Evolutionary conservation across 2,888 invertebrate species (phyloP).

Genomic region (Hypolimnas misippus): DNA sequence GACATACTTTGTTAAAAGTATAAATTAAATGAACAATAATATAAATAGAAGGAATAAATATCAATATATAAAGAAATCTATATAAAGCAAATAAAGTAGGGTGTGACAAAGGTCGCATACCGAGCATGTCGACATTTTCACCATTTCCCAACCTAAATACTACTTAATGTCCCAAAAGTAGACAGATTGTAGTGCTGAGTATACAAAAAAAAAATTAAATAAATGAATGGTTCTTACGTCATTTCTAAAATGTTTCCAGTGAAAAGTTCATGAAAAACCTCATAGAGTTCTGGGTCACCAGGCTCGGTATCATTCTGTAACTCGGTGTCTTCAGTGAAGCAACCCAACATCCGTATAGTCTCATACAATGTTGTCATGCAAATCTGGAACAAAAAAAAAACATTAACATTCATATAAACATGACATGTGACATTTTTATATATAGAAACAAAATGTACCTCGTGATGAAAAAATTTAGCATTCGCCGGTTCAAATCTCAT

Average conservation of each 20-base stretch:
- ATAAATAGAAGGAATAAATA: too few relatives aligned
- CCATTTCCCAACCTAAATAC: too few relatives aligned
- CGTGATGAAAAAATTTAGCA: constrained; percentile 98
- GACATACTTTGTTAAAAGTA: too few relatives aligned
- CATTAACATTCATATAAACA: constrained; percentile 26
- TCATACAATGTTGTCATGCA: constrained; percentile 97
- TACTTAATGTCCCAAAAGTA: too few relatives aligned
- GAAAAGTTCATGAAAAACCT: constrained; percentile 89
- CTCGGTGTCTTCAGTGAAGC: constrained; percentile 87
- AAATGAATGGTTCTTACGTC: constrained; percentile 82
- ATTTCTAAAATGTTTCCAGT: constrained; percentile 90
- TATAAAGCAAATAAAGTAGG: too few relatives aligned
- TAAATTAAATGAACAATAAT: too few relatives aligned
- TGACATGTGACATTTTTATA: neutral
- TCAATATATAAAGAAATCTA: too few relatives aligned
- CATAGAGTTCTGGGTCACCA: constrained; percentile 73
- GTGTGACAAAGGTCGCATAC: too few relatives aligned
- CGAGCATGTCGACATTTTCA: too few relatives aligned
- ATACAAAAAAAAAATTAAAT: too few relatives aligned
- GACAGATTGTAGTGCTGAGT: too few relatives aligned
- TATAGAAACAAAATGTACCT: constrained; percentile 79
- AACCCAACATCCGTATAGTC: constrained; percentile 95
- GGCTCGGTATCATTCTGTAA: constrained; percentile 69
- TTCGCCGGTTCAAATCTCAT: constrained; percentile 99
- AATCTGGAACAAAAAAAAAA: constrained; percentile 82